Percentiles rank a stretch among this genome's conserved stretches.
Conservation (phyloP, 2,113 vertebrate species). For the Oriolus oriolus region DNA sequence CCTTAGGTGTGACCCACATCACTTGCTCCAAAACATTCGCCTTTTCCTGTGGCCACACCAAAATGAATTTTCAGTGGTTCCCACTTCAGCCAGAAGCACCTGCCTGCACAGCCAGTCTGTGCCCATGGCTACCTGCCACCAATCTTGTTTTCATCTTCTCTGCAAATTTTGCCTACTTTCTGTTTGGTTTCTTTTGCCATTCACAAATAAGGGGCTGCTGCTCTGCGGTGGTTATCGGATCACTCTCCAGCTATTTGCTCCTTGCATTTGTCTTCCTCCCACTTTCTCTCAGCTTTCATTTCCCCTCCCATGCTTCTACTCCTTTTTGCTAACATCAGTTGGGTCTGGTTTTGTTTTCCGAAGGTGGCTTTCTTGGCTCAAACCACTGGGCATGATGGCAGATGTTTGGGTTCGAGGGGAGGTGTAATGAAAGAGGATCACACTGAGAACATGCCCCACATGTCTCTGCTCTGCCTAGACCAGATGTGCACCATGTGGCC, state of each 20-base stretch:
- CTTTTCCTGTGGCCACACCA: neutral
- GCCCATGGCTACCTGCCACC: neutral
- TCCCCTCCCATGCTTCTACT: neutral
- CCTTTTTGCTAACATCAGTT: neutral
- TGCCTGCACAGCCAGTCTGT: neutral
- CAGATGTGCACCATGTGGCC: neutral
- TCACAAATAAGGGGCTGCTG: neutral
- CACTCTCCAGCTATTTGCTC: conserved; percentile 15
- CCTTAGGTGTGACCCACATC: neutral
- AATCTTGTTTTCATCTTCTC: neutral
- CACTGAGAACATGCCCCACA: neutral
- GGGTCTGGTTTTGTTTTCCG: neutral
- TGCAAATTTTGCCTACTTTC: neutral
- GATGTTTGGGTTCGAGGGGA: neutral
- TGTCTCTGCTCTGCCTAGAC: neutral
- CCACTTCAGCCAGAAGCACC: neutral
- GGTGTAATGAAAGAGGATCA: neutral
- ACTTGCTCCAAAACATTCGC: neutral
- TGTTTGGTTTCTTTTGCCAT: neutral
- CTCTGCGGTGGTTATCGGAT: neutral
- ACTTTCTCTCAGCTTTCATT: conserved; percentile 33
- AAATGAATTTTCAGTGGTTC: neutral
- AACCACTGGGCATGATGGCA: neutral
- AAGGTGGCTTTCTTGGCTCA: neutral
- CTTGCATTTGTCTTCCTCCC: conserved; percentile 9